Evolutionary conservation across 2,797 vertebrate species (phyloP).

Genomic region (Bovichtus variegatus): DNA sequence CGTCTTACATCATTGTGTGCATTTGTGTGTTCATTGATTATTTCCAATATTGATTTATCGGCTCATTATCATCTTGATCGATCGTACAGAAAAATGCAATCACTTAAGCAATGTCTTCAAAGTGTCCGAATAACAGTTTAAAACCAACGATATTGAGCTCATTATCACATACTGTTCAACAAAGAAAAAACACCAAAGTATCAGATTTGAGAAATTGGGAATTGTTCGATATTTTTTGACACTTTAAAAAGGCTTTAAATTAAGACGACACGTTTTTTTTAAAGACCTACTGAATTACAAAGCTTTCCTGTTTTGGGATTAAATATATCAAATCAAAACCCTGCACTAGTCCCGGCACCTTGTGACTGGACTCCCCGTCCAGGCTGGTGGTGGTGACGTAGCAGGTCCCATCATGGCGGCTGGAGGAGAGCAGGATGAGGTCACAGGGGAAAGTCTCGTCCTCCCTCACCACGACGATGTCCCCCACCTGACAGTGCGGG

Average conservation of each 20-base stretch:
- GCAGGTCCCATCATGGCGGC: constrained; percentile 93
- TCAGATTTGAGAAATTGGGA: not conserved
- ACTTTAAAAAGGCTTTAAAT: not conserved
- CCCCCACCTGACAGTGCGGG: constrained; percentile 89
- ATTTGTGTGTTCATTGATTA: not conserved
- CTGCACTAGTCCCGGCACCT: constrained; percentile 80
- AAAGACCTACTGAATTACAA: not conserved
- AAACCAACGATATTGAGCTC: not conserved
- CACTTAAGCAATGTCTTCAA: not conserved
- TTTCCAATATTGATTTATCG: not conserved
- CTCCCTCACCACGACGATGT: constrained; percentile 96
- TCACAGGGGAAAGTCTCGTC: constrained; percentile 98
- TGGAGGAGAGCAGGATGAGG: constrained; percentile 95
- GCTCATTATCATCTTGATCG: not conserved
- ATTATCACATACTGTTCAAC: not conserved
- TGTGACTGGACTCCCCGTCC: constrained; percentile 98
- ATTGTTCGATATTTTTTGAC: not conserved
- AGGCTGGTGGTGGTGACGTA: constrained; percentile 98
- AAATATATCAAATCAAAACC: not conserved
- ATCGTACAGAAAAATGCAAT: not conserved
- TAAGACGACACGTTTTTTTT: not conserved
- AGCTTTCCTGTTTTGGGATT: not conserved
- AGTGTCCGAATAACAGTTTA: not conserved
- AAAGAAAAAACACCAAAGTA: not conserved
- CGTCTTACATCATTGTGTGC: not conserved